Percentiles rank a stretch among this genome's conserved stretches.
These are phyloP conservation scores for Hyperoplus immaculatus DNA, from an alignment of 2,797 vertebrate species.

Conservation along the genomic window DNA sequence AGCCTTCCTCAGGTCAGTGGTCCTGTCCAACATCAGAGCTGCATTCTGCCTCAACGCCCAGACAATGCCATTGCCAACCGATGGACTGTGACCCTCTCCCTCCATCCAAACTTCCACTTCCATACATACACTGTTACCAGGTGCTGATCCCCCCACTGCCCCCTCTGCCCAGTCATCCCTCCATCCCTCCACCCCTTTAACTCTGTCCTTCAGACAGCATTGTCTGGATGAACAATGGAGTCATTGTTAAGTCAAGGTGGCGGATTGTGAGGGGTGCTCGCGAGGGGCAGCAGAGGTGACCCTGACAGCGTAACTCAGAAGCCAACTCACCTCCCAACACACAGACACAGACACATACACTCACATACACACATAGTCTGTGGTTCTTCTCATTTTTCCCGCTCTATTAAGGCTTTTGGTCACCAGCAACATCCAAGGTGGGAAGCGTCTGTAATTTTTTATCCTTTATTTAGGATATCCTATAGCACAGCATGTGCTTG, in stretches of 20 bases:
- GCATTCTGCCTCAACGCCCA: slow-evolving; percentile 27
- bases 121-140: slow-evolving; percentile 68
- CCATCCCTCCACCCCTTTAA: slow-evolving; percentile 58
- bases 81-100: slow-evolving; percentile 66
- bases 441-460: slow-evolving; percentile 2
- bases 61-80: slow-evolving; percentile 54
- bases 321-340: slow-evolving; percentile 27
- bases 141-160: slow-evolving; percentile 55
- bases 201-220: slow-evolving; percentile 79
- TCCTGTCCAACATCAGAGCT: slow-evolving; percentile 41
- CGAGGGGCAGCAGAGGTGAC: slow-evolving; percentile 72
- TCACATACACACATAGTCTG: slow-evolving; percentile 22
- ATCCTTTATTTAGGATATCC: neutral
- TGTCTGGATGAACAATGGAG: slow-evolving; percentile 77
- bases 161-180: slow-evolving; percentile 30
- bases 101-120: slow-evolving; percentile 40
- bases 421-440: slow-evolving; percentile 53
- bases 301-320: slow-evolving; percentile 73
- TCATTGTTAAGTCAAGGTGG: slow-evolving; percentile 82
- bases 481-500: slow-evolving; percentile 6
- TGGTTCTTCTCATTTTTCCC: slow-evolving; percentile 48
- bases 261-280: slow-evolving; percentile 74
- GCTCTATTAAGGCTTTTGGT: slow-evolving; percentile 58
- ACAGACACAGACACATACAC: slow-evolving; percentile 27
- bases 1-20: slow-evolving; percentile 47